Percentiles rank a stretch among this genome's conserved stretches.
Conservation (phyloP, 2,113 vertebrate species). For the Scytalopus superciliaris region DNA sequence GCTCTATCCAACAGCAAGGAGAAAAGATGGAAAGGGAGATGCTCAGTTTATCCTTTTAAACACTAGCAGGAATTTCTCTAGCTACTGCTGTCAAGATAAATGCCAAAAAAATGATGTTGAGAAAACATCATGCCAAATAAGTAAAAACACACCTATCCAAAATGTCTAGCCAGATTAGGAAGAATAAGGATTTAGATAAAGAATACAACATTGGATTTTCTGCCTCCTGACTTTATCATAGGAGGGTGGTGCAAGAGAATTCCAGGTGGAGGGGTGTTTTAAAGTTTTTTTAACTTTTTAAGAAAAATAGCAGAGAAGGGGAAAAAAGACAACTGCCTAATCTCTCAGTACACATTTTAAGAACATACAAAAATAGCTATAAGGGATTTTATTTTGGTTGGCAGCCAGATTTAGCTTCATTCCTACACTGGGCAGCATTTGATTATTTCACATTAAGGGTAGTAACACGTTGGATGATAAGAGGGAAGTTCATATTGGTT, state of each 20-base stretch:
- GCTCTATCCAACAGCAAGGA: background rate
- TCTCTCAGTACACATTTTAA: conserved; percentile 44
- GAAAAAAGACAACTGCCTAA: conserved; percentile 9
- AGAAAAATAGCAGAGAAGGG: background rate
- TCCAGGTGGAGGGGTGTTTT: background rate
- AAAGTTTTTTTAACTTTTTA: background rate
- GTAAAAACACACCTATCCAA: conserved; percentile 10
- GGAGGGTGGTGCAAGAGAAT: background rate
- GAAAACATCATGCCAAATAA: background rate
- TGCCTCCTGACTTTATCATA: background rate
- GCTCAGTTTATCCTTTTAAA: background rate
- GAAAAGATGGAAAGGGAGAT: background rate
- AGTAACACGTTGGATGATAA: conserved; percentile 10
- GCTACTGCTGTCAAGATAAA: conserved; percentile 8
- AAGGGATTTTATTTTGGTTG: conserved; percentile 51
- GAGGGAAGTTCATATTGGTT: background rate
- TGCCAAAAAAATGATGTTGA: background rate
- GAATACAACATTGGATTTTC: background rate
- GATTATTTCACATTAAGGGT: conserved; percentile 42
- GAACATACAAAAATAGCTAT: conserved; percentile 32
- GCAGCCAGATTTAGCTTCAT: conserved; percentile 29
- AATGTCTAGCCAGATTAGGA: background rate
- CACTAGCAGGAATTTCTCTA: background rate
- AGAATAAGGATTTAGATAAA: conserved; percentile 10
- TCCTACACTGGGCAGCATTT: background rate